Percentiles rank a stretch among this genome's conserved stretches.
phyloP scores from a whole-genome alignment of 2,888 invertebrate species.

The Arrhopalites spinosus region DNA sequence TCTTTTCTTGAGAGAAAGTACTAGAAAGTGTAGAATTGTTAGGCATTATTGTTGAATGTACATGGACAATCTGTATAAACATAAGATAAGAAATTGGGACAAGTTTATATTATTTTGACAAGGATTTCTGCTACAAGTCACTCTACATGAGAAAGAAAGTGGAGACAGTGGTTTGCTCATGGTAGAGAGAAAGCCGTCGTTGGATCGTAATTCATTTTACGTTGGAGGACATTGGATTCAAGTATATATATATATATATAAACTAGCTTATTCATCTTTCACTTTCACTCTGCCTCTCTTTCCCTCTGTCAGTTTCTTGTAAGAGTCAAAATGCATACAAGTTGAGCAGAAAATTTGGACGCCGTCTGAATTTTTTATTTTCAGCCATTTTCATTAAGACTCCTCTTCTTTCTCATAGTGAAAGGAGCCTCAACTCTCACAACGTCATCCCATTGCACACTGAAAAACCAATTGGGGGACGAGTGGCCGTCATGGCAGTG shows the following conservation, averaged over 20 bases:
- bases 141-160: background rate
- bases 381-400: background rate
- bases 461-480: too few species aligned
- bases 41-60: too few species aligned
- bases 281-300: background rate
- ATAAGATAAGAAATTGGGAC: too few species aligned
- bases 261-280: background rate
- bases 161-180: background rate
- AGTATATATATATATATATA: background rate
- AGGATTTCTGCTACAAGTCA: background rate
- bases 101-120: background rate
- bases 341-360: background rate
- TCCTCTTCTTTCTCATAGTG: too few species aligned
- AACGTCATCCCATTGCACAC: too few species aligned
- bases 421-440: too few species aligned
- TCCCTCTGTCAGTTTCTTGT: too few species aligned
- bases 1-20: too few species aligned
- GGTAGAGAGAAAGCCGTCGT: too few species aligned
- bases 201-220: background rate
- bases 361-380: background rate
- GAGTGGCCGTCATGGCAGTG: too few species aligned
- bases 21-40: too few species aligned
- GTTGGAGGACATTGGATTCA: background rate
- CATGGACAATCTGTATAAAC: too few species aligned
- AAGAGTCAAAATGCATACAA: background rate